A percentile compares a stretch with the other conserved stretches of the same genome.
These are phyloP conservation scores for Caradrina kadenii DNA, from an alignment of 2,888 invertebrate genomes.

Conservation along the genomic window DNA sequence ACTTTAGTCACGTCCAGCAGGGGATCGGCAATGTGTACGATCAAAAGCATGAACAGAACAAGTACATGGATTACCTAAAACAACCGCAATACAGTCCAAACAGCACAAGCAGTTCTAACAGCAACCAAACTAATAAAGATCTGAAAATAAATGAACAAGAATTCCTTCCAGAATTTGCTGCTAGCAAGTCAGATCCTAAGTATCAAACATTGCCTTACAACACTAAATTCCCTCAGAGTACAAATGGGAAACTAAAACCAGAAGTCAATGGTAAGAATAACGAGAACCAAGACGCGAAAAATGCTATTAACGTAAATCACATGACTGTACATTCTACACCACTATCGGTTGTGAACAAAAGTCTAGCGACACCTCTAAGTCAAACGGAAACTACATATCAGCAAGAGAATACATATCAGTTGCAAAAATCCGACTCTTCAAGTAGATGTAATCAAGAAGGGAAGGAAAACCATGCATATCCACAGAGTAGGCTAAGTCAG, in stretches of 20 bases:
- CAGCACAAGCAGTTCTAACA: slow-evolving; percentile 88
- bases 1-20: slow-evolving; percentile 86
- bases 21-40: slow-evolving; percentile 87
- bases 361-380: slow-evolving; percentile 92
- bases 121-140: slow-evolving; percentile 87
- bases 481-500: slow-evolving; percentile 87
- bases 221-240: slow-evolving; percentile 94
- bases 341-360: slow-evolving; percentile 91
- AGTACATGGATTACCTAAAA: slow-evolving; percentile 88
- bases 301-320: slow-evolving; percentile 85
- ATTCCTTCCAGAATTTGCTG: slow-evolving; percentile 92
- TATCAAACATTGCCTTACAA: slow-evolving; percentile 98
- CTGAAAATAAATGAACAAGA: slow-evolving; percentile 89
- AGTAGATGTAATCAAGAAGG: slow-evolving; percentile 89
- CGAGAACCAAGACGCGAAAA: slow-evolving; percentile 81
- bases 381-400: slow-evolving; percentile 90
- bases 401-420: slow-evolving; percentile 88
- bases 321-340: slow-evolving; percentile 90
- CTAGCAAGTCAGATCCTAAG: slow-evolving; percentile 96
- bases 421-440: slow-evolving; percentile 89
- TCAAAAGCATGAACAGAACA: slow-evolving; percentile 88
- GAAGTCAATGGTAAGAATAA: slow-evolving; percentile 82
- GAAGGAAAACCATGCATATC: slow-evolving; percentile 90
- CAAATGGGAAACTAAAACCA: slow-evolving; percentile 82
- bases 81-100: slow-evolving; percentile 91